These are phyloP conservation scores for Lucilia cuprina DNA, from an alignment of 1,140 invertebrate genomes.

Conservation along the genomic window DNA sequence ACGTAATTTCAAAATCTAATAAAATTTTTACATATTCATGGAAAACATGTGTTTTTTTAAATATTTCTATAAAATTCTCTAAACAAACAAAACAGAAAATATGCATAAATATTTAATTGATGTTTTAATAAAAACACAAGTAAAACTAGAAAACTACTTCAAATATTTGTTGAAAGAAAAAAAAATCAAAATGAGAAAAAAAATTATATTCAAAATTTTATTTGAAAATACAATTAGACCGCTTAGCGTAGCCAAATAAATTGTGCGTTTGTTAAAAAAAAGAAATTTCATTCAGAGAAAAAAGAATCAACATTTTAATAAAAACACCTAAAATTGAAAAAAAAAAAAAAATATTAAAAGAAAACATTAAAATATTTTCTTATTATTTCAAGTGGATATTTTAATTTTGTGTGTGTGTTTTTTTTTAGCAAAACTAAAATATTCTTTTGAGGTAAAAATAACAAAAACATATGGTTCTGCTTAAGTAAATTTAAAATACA, in stretches of 20 bases:
- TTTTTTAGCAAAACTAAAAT: not conserved
- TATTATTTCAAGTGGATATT: constrained; percentile 3
- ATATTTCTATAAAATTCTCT: not conserved
- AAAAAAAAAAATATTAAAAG: not conserved
- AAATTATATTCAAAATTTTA: not conserved
- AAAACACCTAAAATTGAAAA: constrained; percentile 1
- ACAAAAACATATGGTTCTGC: constrained; percentile 17
- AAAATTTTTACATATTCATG: no score
- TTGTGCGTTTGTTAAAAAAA: constrained; percentile 36
- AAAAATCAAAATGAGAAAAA: no score
- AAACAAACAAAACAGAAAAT: not conserved
- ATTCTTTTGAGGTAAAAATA: not conserved
- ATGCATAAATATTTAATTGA: constrained; percentile 15
- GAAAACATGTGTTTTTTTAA: not conserved
- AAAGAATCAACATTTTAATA: not conserved
- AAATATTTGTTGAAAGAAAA: not conserved
- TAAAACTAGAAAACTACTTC: not conserved
- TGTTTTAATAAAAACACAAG: not conserved
- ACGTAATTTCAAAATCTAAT: no score
- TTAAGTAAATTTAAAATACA: constrained; percentile 17
- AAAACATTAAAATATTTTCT: not conserved
- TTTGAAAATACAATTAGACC: constrained; percentile 37
- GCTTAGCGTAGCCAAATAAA: constrained; percentile 37
- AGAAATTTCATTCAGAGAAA: not conserved
- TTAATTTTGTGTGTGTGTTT: not conserved